Evolutionary conservation across 1,140 invertebrate genomes (phyloP), one percentile per base, ranked within the genome.

Genomic region (Heliconius congener): DNA sequence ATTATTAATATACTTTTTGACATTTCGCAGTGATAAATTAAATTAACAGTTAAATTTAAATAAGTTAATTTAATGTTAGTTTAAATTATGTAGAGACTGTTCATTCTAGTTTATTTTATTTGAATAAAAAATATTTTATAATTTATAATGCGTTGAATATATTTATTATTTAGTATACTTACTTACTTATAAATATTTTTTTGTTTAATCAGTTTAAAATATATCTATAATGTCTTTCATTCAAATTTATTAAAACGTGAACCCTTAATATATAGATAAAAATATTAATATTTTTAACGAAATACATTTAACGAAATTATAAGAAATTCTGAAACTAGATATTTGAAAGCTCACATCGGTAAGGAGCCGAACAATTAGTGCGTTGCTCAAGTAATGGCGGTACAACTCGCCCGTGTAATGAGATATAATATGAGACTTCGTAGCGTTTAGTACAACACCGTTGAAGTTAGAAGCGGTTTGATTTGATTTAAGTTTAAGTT

Each of bases 401-500:
- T 72, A 73, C 74, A 55, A 81, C 72, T 83, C 77, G 19, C 18
- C 70, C 19, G 34, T 75, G 77, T 84, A 84, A 84, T 83, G 83
- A 81, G 83, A 82, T 81, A 79, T 81, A 82, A 80, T 71, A 76
- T 78, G 80, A 83, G 78, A 70, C 77, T 76, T 77, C 60, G n/a
- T 82, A 57, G 73, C 23, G 52, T 27, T 52, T 77, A 30, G 18
- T 42, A n/a, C 13, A 34, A 23, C 73, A 75, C 70, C 76, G 71
- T 52, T 27, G 5, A 66, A 66, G 60, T 27, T 27, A 66, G 23
- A 6, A 30, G 60, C 60, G 60, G 4, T 66, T 66, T 27, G 11
- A 66, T 27, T 6, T 16, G 0, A 66, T 27, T 23, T 27, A 66
- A 37, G 34, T 37, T 37, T 37, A 37, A 37, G 34, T 37, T 8